A percentile compares a stretch with the other conserved stretches of the same genome.
Conservation (phyloP, 2,113 vertebrate genomes). For the Callipepla squamata region DNA sequence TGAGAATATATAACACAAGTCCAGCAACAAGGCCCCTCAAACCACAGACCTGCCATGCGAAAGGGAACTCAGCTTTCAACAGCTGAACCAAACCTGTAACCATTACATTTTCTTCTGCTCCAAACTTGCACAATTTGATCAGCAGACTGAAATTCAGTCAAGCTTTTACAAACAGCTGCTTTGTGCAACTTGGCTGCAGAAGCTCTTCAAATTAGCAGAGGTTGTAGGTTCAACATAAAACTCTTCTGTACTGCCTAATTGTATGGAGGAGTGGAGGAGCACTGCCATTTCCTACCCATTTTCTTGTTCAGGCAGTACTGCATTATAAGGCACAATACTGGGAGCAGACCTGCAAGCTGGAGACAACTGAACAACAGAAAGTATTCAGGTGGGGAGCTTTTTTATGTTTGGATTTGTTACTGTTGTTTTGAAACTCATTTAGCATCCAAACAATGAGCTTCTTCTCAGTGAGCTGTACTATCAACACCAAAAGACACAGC, state of each 20-base stretch:
- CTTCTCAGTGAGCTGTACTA: not conserved
- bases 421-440: not conserved
- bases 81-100: not conserved
- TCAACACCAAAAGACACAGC: fast-evolving
- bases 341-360: not conserved
- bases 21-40: not conserved
- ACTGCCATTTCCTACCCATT: fast-evolving
- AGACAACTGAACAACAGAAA: not conserved
- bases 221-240: not conserved
- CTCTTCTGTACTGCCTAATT: not conserved
- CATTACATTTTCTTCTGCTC: not conserved
- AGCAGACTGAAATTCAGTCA: not conserved
- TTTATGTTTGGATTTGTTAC: not conserved
- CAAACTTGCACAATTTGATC: not conserved
- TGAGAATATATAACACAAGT: not conserved
- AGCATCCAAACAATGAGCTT: not conserved
- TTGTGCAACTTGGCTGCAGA: not conserved
- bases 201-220: not conserved
- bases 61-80: not conserved
- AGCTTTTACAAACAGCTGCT: not conserved
- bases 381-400: not conserved
- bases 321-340: not conserved
- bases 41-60: not conserved
- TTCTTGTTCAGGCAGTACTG: not conserved
- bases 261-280: not conserved